Percentiles rank a stretch among this genome's conserved stretches.
Conservation (phyloP, 2,113 vertebrate species). For the Chascanopsetta lugubris region DNA sequence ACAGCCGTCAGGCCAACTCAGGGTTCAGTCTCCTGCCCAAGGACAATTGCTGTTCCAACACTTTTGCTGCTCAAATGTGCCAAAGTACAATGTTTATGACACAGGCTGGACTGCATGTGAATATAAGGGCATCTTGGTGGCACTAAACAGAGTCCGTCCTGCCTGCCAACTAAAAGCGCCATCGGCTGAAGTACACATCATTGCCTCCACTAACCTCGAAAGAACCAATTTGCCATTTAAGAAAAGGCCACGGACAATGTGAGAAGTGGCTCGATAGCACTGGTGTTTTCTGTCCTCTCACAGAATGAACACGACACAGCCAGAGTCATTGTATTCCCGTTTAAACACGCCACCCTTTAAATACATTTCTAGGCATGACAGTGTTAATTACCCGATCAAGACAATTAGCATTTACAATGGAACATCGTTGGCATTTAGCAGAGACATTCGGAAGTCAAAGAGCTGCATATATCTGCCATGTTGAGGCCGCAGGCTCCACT, state of each 20-base stretch:
- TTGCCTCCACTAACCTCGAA: too few relatives aligned
- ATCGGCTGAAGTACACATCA: too few relatives aligned
- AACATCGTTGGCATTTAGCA: conserved; percentile 30
- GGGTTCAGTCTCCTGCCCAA: too few relatives aligned
- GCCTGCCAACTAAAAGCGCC: too few relatives aligned
- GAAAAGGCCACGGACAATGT: not conserved
- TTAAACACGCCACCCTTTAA: conserved; percentile 4
- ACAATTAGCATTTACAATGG: conserved; percentile 28
- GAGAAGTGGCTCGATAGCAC: too few relatives aligned
- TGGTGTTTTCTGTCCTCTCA: conserved; percentile 19
- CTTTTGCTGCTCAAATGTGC: too few relatives aligned
- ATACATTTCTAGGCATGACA: conserved; percentile 21
- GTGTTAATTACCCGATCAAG: conserved; percentile 35
- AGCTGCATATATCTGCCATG: conserved; percentile 13
- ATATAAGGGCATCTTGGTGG: too few relatives aligned
- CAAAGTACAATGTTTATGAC: too few relatives aligned
- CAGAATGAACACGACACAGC: conserved; percentile 26
- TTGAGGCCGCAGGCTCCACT: conserved; percentile 9
- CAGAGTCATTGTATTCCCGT: not conserved
- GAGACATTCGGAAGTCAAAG: conserved; percentile 2
- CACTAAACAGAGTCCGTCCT: too few relatives aligned
- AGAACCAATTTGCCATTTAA: not conserved
- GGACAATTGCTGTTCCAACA: too few relatives aligned
- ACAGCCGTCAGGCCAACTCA: too few relatives aligned
- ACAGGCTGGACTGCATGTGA: too few relatives aligned